Base-by-base conservation (phyloP, 2,113 vertebrate genomes). In the Pithys albifrons region DNA sequence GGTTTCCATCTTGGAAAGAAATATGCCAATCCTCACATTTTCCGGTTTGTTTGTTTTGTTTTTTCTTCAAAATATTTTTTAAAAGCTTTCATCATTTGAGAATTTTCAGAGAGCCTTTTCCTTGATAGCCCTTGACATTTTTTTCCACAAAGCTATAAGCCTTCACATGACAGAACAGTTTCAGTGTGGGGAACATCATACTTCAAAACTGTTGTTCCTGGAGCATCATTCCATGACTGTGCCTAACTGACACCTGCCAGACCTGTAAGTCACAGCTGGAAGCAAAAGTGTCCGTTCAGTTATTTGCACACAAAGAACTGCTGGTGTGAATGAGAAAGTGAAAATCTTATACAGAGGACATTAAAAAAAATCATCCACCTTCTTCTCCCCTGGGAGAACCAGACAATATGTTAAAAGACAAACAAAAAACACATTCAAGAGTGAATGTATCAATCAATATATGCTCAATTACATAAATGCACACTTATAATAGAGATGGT, bases 121-220 rank as follows among this genome's bases (percentile, higher is more conserved):
- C 70, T 89, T 85, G 33, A 74, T 72, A 95, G 61, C 39, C 35
- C 41, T 65, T 84, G 57, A 85, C 16, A 25, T 27, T 58, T 93
- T 51, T 91, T 95, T 66, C 82, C 55, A 61, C 89, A 70, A 91
- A 94, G 64, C 43, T 78, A 92, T 48, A 78, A 61, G 43, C 61
- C 33, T 94, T 72, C 58, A 61, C 28, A 55, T 3, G 12, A 91
- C 70, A 66, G 67, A 94, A 77, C 54, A 87, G 74, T 67, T 66
- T 59, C 37, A 37, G 25, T 64, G 85, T 82, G 85, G 62, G 12
- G 61, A 94, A 49, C 48, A 78, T 39, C 67, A 49, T 22, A 61
- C 88, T 96, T 80, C 64, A 86, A 93, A 95, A 77, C 51, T 46
- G 37, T 52, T 28, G 66, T 43, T 89, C 48, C 85, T 95, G 15